Base-by-base conservation (phyloP, 2,797 vertebrate species). In the Intellagama lesueurii region DNA sequence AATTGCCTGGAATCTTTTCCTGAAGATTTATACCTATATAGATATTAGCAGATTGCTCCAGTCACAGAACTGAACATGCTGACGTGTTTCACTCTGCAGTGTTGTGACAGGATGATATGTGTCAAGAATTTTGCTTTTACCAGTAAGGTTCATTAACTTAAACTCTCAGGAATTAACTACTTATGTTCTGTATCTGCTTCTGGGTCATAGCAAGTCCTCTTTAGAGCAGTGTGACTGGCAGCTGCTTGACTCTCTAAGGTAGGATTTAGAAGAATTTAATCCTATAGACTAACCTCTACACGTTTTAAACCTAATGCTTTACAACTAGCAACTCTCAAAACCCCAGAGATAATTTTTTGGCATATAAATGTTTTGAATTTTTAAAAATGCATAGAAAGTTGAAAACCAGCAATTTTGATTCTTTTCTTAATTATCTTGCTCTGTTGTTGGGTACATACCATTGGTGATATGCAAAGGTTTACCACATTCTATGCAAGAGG, bases 151-250 rank as follows among this genome's bases (percentile, higher is more conserved):
- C 97, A 98, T 97, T 96, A 97, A 96, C 96, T 97, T 97, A 97
- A 98, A 98, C 97, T 98, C 98, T 99, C 98, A 99, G 98, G 98
- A 99, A 98, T 97, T 97, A 95, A 97, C 96, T 97, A 96, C 96
- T 87, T 97, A 93, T 95, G 94, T 97, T 97, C 95, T 97, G 28
- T 95, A 97, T 97, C 96, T 97, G 97, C 97, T 97, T 97, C 97
- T 96, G 96, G 96, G 96, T 96, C 94, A 96, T 95, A 91, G 95
- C 94, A 96, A 95, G 96, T 95, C 91, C 96, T 96, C 96, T 96
- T 97, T 95, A 94, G 96, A 97, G 95, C 96, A 94, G 93, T 97
- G 93, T 95, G 94, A 78, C 91, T 94, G 93, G 94, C 91, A 40
- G 47, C 89, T 95, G 96, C 94, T 95, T 94, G 92, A 96, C 94